Evolutionary conservation across 2,888 invertebrate species (phyloP), one percentile per base, ranked within the genome.

Genomic region (Caenorhabditis sp.): DNA sequence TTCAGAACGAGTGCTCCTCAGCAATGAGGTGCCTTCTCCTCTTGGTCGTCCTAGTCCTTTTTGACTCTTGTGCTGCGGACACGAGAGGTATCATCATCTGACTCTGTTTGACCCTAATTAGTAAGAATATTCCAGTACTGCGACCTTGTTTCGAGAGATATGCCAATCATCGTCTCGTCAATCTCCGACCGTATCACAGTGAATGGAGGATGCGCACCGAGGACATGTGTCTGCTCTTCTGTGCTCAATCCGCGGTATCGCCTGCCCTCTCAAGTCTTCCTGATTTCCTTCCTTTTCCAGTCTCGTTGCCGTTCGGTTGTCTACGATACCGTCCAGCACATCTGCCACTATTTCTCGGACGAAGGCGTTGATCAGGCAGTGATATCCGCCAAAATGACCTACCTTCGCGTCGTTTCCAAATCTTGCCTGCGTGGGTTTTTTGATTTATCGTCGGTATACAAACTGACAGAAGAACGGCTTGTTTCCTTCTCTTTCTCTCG

Each of bases 121-220:
- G 9, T 8, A n/a, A n/a, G 53, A 15, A n/a, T 18, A 53, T 85
- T 89, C 18, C 79, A 90, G 90, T 83, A 15, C 80, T 90, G 22
- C 87, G 90, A 60, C 90, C 89, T n/a, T 90, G 90, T 70, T 90
- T 90, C 82, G 90, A 90, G 62, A 80, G 90, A 24, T 90, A 90
- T 78, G 82, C 87, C 18, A 87, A 88, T 47, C 84, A 87, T 68
- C 87, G 88, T 32, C 76, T 90, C 1, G 82, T 86, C 20, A 85
- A 87, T 55, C 80, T 87, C 15, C 70, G 74, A 51, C 90, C 90
- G 13, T 90, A 88, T 68, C 90, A 90, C 67, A 88, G 88, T 70
- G 90, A 90, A 62, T 89, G 88, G 87, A 79, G 89, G 24, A 90
- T 90, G 90, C 83, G 69, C 22, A 80, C 83, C 13, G 90, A 90